A percentile compares a stretch with the other conserved stretches of the same genome.
Conservation (phyloP, 2,797 vertebrate species). For the Heliangelus exortis region DNA sequence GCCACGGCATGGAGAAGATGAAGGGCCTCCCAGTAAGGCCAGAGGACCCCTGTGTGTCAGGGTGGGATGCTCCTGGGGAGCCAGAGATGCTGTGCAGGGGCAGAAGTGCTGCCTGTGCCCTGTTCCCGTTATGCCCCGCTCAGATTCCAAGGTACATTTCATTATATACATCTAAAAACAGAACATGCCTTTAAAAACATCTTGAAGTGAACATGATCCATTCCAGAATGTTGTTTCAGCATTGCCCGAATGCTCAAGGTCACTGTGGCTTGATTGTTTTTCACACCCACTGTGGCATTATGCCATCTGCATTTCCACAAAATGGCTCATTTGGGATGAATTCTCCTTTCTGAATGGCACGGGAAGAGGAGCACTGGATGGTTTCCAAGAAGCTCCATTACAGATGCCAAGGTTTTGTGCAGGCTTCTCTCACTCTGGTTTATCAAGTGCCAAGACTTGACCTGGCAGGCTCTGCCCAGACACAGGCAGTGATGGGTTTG, state of each 20-base stretch:
- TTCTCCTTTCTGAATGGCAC: background rate
- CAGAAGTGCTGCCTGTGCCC: background rate
- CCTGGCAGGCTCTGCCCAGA: background rate
- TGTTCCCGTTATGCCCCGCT: background rate
- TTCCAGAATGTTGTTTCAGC: background rate
- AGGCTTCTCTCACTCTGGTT: background rate
- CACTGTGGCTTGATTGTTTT: background rate
- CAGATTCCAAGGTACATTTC: background rate
- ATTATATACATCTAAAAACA: background rate
- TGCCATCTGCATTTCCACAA: constrained; percentile 6
- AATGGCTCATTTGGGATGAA: background rate
- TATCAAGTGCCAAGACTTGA: background rate
- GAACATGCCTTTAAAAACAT: background rate
- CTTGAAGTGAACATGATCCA: background rate
- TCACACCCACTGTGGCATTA: background rate
- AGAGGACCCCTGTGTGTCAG: background rate
- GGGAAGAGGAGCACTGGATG: background rate
- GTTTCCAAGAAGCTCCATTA: background rate
- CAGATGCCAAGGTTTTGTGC: background rate
- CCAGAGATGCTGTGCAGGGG: background rate
- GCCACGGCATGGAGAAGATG: background rate
- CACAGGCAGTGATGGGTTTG: background rate
- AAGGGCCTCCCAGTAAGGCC: background rate
- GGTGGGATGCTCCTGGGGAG: background rate
- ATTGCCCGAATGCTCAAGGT: background rate